Conservation (phyloP, 23 tunicate genomes). For the Ascidia mentula region DNA sequence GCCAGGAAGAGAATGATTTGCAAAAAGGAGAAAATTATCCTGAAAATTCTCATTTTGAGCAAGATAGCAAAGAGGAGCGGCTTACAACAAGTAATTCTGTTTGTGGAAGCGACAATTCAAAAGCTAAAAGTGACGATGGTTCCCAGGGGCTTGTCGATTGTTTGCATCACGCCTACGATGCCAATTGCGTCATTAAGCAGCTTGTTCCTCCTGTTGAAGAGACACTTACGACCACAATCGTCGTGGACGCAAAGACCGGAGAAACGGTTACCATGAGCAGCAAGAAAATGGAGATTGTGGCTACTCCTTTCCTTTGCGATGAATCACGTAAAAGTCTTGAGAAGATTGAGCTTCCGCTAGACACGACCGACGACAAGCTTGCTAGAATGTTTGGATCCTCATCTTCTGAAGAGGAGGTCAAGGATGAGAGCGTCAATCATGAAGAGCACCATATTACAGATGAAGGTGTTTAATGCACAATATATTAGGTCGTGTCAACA, state of each 20-base stretch:
- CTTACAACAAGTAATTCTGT: not conserved
- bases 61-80: not conserved
- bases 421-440: not conserved
- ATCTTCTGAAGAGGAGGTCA: not conserved
- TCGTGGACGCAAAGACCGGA: constrained; percentile 34
- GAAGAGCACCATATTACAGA: too few species aligned
- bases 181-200: not conserved
- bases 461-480: too few species aligned
- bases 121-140: not conserved
- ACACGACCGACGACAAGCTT: constrained; percentile 49
- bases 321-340: not conserved
- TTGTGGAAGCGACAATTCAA: not conserved
- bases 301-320: not conserved
- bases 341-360: constrained; percentile 41
- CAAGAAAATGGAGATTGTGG: not conserved
- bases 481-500: too few species aligned
- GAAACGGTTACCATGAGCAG: constrained; percentile 30
- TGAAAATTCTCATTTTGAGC: not conserved
- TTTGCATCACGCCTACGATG: not conserved
- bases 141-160: not conserved
- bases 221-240: constrained; percentile 16
- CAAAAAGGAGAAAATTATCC: not conserved
- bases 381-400: constrained; percentile 40
- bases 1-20: not conserved
- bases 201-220: not conserved